Evolutionary conservation across 2,888 invertebrate species (phyloP), one percentile per base, ranked within the genome.

Genomic region (Rhyacophila evoluta): DNA sequence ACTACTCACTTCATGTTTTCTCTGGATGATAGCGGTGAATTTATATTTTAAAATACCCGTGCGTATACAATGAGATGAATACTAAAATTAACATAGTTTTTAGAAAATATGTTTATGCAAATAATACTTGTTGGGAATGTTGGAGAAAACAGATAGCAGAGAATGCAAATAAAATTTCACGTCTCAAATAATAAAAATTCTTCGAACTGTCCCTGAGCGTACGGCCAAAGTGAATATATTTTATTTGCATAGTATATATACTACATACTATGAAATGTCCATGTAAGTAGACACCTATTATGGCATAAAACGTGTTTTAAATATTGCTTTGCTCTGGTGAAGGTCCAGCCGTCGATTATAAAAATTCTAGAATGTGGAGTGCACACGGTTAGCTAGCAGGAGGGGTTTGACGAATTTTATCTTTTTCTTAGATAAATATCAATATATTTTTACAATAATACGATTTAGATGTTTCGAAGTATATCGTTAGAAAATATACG

Each of bases 341-440:
- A 55, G 55, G 55, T 55, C 55, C 55, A 55, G 10, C 55, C 25
- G 55, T 55, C 55, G 55, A 55, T 55, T 55, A 55, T 25, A 55
- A 55, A 19, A 55, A 55, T 55, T 55, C 25, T 19, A 15, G 25
- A 1, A 55, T 8, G 19, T 12, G 55, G 55, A 15, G 55, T 55
- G 25, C 55, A 4, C 10, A 25, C 8, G 8, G 4, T 39, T n/a
- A 38, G 12, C 12, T 38, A n/a, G n/a, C n/a, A n/a, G n/a, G n/a
- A n/a, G n/a, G n/a, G n/a, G n/a, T n/a, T n/a, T n/a, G n/a, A n/a
- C n/a, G n/a, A n/a, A n/a, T n/a, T n/a, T n/a, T n/a, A n/a, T n/a
- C n/a, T n/a, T n/a, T n/a, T n/a, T n/a, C n/a, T n/a, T n/a, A n/a
- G n/a, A n/a, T n/a, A n/a, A n/a, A n/a, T n/a, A n/a, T n/a, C n/a